phyloP scores from a whole-genome alignment of 2,797 vertebrate species.

The Sebastes diploproa region DNA sequence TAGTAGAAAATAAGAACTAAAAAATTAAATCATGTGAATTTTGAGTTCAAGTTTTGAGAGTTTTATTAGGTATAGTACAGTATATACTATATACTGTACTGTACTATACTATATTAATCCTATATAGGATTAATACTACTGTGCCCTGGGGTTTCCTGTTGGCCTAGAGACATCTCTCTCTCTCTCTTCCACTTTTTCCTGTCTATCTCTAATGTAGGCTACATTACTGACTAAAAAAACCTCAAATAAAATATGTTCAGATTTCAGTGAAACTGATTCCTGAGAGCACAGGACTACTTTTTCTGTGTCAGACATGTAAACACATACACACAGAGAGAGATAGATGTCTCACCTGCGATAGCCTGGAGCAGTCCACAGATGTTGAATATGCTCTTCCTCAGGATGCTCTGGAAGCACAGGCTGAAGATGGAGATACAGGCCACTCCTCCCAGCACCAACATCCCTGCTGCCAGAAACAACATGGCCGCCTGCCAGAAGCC shows the following conservation, averaged over 20 bases:
- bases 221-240: not conserved
- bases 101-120: too few relatives aligned
- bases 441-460: constrained; percentile 89
- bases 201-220: not conserved
- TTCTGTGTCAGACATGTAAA: not conserved
- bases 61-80: too few relatives aligned
- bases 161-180: not conserved
- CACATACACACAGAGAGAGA: not conserved
- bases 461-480: constrained; percentile 94
- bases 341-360: constrained; percentile 88
- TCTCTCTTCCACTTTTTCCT: too few relatives aligned
- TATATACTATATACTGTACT: too few relatives aligned
- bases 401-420: constrained; percentile 96
- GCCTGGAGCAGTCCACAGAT: constrained; percentile 96
- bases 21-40: not conserved
- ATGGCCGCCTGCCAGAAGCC: constrained; percentile 97
- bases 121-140: too few relatives aligned
- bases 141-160: too few relatives aligned
- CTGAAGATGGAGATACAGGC: constrained; percentile 95
- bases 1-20: not conserved
- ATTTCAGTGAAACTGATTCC: not conserved
- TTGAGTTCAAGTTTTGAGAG: too few relatives aligned
- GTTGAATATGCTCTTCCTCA: constrained; percentile 99
- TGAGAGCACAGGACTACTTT: not conserved
- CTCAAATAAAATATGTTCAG: not conserved